Evolutionary conservation across 2,888 invertebrate species (phyloP).

Genomic region (Sphaeridia pumilis): DNA sequence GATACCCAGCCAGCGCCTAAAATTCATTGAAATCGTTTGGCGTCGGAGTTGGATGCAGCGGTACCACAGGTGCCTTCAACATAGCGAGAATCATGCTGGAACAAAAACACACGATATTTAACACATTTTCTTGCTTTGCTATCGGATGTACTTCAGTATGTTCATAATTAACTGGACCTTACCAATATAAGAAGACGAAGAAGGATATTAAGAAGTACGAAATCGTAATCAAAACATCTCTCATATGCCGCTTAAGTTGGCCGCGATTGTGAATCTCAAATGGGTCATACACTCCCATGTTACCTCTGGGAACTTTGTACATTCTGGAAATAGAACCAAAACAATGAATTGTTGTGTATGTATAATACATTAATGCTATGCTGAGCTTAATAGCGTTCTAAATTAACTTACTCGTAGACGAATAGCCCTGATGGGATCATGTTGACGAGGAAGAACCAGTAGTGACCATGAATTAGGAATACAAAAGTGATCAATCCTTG

Average conservation of each 20-base stretch:
- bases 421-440: slow-evolving; percentile 71
- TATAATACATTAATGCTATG: not conserved
- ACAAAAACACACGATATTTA: slow-evolving; percentile 36
- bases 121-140: not conserved
- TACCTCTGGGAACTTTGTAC: slow-evolving; percentile 67
- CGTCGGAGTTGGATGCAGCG: slow-evolving; percentile 42
- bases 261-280: slow-evolving; percentile 88
- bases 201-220: slow-evolving; percentile 82
- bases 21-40: slow-evolving; percentile 33
- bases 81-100: slow-evolving; percentile 63
- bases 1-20: too few relatives aligned
- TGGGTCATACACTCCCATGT: slow-evolving; percentile 84
- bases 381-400: too few relatives aligned
- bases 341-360: not conserved
- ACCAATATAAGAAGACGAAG: slow-evolving; percentile 85
- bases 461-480: slow-evolving; percentile 64
- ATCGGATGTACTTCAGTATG: too few relatives aligned
- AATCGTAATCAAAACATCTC: slow-evolving; percentile 73
- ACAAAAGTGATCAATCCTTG: slow-evolving; percentile 60
- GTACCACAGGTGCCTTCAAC: slow-evolving; percentile 69
- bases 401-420: slow-evolving; percentile 52
- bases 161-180: slow-evolving; percentile 36
- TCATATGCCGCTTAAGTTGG: slow-evolving; percentile 68
- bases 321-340: slow-evolving; percentile 39
- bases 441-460: slow-evolving; percentile 62